Evolutionary conservation across 2,113 vertebrate species (phyloP).

Genomic region (Heterocephalus glaber): DNA sequence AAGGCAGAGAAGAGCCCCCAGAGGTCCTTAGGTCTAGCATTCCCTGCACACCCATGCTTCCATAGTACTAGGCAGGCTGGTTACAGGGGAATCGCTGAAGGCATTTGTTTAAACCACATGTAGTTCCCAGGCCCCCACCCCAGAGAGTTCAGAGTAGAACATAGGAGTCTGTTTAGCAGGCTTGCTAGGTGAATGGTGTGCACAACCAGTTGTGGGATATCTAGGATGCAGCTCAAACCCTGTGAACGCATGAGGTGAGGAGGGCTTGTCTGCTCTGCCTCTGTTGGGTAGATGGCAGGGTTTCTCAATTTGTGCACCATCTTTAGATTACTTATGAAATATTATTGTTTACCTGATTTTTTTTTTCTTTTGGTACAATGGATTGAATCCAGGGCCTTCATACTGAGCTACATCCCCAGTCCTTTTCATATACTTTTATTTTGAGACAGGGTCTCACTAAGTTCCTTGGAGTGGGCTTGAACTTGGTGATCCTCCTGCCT

Average conservation of each 20-base stretch:
- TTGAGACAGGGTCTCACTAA: neutral
- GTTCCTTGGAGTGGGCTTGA: neutral
- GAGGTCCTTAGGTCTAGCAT: neutral
- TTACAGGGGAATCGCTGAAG: neutral
- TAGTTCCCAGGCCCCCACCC: neutral
- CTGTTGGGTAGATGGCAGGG: neutral
- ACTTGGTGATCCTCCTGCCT: no score
- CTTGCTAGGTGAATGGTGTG: neutral
- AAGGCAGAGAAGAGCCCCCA: neutral
- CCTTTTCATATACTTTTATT: neutral
- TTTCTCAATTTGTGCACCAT: neutral
- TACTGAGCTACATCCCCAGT: neutral
- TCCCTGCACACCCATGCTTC: neutral
- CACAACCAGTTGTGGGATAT: neutral
- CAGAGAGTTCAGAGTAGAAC: neutral
- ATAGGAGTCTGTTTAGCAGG: neutral
- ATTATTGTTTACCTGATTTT: neutral
- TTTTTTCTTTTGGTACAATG: neutral
- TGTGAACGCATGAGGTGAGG: neutral
- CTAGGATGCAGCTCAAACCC: neutral
- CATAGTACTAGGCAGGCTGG: neutral
- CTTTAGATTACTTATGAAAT: constrained; percentile 8
- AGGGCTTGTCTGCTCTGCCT: neutral
- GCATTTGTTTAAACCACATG: neutral
- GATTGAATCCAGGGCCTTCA: neutral